Base-by-base conservation (phyloP, 1,140 invertebrate genomes). In the Aphelenchoides avenae region DNA sequence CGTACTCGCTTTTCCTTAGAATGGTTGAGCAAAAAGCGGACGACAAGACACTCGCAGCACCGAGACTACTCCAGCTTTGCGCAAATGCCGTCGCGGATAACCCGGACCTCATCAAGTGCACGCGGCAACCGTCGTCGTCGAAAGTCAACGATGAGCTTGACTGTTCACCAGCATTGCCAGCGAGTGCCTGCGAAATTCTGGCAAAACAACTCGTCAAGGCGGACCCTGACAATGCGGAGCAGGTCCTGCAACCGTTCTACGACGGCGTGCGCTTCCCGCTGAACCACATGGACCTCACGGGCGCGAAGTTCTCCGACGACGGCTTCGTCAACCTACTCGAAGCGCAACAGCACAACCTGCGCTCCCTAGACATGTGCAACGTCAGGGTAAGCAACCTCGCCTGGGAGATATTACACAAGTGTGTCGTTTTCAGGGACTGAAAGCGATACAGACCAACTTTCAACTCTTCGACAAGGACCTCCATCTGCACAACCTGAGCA, bases 401-500 rank as follows among this genome's bases (percentile, higher is more conserved):
- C 39, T 41, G 39, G 39, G 7, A 41, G 27, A 41, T 36, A 36
- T 36, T 36, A 36, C 11, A 11, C 11, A 13, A 13, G 11, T 43
- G 29, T 27, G 0, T 2, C 11, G 9, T 11, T 24, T 53, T 53
- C 6, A 53, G 52, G 52, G 52, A 2, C 30, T 53, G 5, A 53
- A 26, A 20, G 20, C 52, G 13, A 33, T 24, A 9, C 27, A 47
- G 22, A n/a, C 52, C 18, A 47, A 47, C 20, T 55, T 47, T 2
- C 31, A 47, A 11, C 52, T 53, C 22, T 47, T 47, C 20, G 52
- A 53, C n/a, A n/a, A 40, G 18, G 52, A 53, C n/a, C 34, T 53
- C 7, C 33, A 47, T 37, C 39, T 53, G n/a, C 18, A 5, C 18
- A 24, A 54, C 27, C 24, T 53, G 27, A 27, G 27, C 2, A 47